These are phyloP conservation scores for Drosophila maculinotata DNA, from an alignment of 2,888 invertebrate species.

Conservation along the genomic window DNA sequence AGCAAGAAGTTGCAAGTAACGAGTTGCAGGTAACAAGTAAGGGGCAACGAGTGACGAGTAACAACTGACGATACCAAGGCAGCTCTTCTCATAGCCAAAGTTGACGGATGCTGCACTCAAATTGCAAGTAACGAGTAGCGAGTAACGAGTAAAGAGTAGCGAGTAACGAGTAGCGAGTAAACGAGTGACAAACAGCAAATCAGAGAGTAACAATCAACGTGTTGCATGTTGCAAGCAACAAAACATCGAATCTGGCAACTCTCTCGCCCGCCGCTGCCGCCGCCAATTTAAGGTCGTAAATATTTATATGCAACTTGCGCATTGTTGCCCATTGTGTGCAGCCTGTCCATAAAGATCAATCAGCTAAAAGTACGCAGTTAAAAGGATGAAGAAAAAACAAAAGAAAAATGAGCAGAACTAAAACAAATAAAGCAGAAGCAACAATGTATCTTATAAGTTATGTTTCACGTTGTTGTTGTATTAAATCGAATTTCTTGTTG, in stretches of 20 bases:
- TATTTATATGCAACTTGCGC: constrained; percentile 54
- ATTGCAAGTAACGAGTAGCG: neutral
- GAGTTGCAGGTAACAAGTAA: neutral
- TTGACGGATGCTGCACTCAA: too few species aligned
- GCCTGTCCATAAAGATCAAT: constrained; percentile 69
- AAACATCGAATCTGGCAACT: neutral
- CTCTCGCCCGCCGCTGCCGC: constrained; percentile 17
- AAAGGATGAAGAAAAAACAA: neutral
- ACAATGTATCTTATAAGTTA: constrained; percentile 3
- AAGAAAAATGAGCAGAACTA: constrained; percentile 6
- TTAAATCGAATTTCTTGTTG: constrained; percentile 2
- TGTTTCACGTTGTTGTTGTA: neutral
- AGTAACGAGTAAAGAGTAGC: neutral
- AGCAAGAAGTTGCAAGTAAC: neutral
- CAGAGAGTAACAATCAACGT: neutral
- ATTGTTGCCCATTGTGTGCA: constrained; percentile 37
- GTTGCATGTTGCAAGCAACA: neutral
- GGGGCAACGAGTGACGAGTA: neutral
- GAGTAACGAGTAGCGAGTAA: neutral
- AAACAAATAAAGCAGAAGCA: neutral
- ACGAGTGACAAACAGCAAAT: neutral
- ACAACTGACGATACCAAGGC: too few species aligned
- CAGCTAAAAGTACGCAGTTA: constrained; percentile 16
- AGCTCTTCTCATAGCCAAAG: too few species aligned
- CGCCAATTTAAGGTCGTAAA: constrained; percentile 64